A percentile compares a stretch with the other conserved stretches of the same genome.
Evolutionary conservation across 2,113 vertebrate genomes (phyloP).

Genomic region (Sterna hirundo): DNA sequence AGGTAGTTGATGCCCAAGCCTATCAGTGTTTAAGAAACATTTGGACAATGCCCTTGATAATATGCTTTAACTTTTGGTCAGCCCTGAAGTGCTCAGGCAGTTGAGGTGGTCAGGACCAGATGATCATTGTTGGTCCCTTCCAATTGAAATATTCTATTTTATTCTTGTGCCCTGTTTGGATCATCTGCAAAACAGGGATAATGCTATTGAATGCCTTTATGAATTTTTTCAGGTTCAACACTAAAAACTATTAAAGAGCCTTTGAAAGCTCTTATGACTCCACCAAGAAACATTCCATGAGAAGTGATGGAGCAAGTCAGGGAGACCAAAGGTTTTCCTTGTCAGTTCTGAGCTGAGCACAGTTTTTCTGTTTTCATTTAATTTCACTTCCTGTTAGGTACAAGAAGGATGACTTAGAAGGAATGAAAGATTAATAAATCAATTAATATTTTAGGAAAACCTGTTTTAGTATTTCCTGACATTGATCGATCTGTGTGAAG

Average conservation of each 20-base stretch:
- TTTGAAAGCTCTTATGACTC: neutral
- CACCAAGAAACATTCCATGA: neutral
- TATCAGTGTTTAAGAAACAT: neutral
- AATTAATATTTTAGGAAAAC: neutral
- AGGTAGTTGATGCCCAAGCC: fast-evolving
- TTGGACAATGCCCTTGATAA: neutral
- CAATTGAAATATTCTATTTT: neutral
- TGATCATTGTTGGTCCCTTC: neutral
- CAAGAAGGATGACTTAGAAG: neutral
- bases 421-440: neutral
- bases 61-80: neutral
- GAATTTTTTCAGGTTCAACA: neutral
- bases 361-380: neutral
- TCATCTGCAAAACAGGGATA: neutral
- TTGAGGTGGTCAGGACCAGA: neutral
- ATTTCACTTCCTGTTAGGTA: neutral
- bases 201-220: neutral
- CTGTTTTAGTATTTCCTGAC: neutral
- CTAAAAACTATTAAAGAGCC: neutral
- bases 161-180: neutral
- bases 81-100: fast-evolving
- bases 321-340: neutral
- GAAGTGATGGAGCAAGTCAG: neutral
- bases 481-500: neutral
- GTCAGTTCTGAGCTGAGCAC: neutral